phyloP scores from a whole-genome alignment of 2,797 vertebrate species.

The Melanotaenia parkinsoni region DNA sequence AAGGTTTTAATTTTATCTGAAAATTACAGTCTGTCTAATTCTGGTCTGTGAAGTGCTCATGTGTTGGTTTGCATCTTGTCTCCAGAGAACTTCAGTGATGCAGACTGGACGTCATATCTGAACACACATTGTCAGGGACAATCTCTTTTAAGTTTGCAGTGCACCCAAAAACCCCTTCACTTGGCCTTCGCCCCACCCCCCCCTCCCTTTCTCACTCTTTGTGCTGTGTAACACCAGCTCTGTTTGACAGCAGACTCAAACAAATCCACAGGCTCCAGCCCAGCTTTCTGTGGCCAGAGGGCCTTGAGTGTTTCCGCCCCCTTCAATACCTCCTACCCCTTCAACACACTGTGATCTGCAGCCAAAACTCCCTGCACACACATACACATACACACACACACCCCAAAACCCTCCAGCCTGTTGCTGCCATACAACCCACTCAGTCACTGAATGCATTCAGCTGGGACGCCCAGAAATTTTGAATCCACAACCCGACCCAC shows the following conservation, averaged over 20 bases:
- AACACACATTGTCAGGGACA: constrained; percentile 37
- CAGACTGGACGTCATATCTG: constrained; percentile 52
- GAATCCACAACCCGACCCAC: constrained; percentile 29
- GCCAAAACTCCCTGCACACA: constrained; percentile 37
- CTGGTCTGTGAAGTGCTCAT: background rate
- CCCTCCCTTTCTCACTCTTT: constrained; percentile 41
- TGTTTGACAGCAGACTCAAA: constrained; percentile 79
- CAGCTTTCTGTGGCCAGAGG: constrained; percentile 69
- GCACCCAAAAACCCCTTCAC: constrained; percentile 59
- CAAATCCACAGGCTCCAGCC: constrained; percentile 71
- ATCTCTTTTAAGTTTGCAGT: constrained; percentile 41
- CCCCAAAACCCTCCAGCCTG: constrained; percentile 16
- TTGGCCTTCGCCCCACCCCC: constrained; percentile 28
- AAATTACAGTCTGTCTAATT: background rate
- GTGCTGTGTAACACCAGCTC: constrained; percentile 67
- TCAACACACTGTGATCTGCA: constrained; percentile 63
- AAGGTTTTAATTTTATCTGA: background rate
- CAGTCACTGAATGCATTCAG: constrained; percentile 34
- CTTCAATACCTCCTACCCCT: constrained; percentile 49
- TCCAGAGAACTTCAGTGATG: constrained; percentile 20
- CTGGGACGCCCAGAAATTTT: constrained; percentile 26
- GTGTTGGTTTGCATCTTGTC: constrained; percentile 1
- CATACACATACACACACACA: background rate
- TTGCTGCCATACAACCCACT: constrained; percentile 45
- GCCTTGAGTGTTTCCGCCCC: constrained; percentile 68